Conservation (phyloP, 2,797 vertebrate species). For the Sorex maritimensis region DNA sequence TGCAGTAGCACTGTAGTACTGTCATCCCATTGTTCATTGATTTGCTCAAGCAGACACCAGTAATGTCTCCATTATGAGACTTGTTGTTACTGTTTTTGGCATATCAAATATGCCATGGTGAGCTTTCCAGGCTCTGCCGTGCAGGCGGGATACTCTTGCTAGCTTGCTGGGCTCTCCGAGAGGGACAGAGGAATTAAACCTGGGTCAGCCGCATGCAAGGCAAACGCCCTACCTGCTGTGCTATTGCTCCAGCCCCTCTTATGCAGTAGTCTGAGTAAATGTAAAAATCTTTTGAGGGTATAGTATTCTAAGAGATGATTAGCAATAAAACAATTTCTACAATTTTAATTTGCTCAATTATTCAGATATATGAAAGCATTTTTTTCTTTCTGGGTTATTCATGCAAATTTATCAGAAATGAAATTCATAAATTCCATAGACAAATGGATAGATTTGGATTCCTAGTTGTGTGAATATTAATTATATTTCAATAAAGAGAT, state of each 20-base stretch:
- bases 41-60: no score
- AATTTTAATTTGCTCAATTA: constrained; percentile 57
- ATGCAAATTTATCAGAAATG: constrained; percentile 49
- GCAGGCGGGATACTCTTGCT: no score
- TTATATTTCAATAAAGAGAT: constrained; percentile 18
- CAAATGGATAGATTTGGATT: constrained; percentile 36
- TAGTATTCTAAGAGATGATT: constrained; percentile 45
- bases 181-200: no score
- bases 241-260: constrained; percentile 15
- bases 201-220: no score
- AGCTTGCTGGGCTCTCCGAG: no score
- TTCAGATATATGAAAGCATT: constrained; percentile 43
- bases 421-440: constrained; percentile 38
- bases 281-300: constrained; percentile 76
- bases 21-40: no score
- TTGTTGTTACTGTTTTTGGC: no score
- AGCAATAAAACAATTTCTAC: constrained; percentile 65
- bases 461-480: neutral
- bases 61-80: no score
- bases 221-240: no score
- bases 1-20: no score
- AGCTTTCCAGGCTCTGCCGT: no score
- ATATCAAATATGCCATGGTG: no score
- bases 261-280: constrained; percentile 75
- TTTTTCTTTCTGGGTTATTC: constrained; percentile 67